These are phyloP conservation scores for Vimba vimba DNA, from an alignment of 2,113 vertebrate genomes.

Conservation along the genomic window DNA sequence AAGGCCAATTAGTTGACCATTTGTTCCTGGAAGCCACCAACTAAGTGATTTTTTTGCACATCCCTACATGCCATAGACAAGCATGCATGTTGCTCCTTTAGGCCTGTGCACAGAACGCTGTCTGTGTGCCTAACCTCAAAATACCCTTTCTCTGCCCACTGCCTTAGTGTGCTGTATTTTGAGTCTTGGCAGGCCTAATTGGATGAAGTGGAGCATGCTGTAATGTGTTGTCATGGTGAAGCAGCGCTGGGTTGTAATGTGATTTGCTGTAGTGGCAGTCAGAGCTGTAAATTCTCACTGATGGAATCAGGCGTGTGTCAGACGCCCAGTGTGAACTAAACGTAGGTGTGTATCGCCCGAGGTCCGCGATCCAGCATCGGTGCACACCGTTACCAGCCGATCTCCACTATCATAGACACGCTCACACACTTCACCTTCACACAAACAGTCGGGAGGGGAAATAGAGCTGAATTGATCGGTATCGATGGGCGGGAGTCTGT, in stretches of 20 bases:
- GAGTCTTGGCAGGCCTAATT: slow-evolving; percentile 40
- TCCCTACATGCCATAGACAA: not conserved
- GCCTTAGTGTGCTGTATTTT: slow-evolving; percentile 22
- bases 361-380: not conserved
- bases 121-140: slow-evolving; percentile 20
- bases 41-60: not conserved
- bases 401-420: not conserved
- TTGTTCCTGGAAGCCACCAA: not conserved
- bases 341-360: not conserved
- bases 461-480: slow-evolving; percentile 55
- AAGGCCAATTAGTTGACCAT: not conserved
- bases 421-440: not conserved
- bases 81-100: slow-evolving; percentile 7
- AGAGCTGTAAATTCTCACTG: slow-evolving; percentile 36
- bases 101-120: not conserved
- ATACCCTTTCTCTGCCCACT: slow-evolving; percentile 37
- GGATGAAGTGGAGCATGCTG: slow-evolving; percentile 44
- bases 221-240: slow-evolving; percentile 49
- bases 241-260: slow-evolving; percentile 10
- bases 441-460: slow-evolving; percentile 26
- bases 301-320: slow-evolving; percentile 13
- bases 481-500: slow-evolving; percentile 41
- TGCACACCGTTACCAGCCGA: not conserved
- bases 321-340: not conserved
- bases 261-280: slow-evolving; percentile 34